These are phyloP conservation scores for Pomatostomus ruficeps DNA, from an alignment of 2,113 vertebrate genomes.

Conservation along the genomic window DNA sequence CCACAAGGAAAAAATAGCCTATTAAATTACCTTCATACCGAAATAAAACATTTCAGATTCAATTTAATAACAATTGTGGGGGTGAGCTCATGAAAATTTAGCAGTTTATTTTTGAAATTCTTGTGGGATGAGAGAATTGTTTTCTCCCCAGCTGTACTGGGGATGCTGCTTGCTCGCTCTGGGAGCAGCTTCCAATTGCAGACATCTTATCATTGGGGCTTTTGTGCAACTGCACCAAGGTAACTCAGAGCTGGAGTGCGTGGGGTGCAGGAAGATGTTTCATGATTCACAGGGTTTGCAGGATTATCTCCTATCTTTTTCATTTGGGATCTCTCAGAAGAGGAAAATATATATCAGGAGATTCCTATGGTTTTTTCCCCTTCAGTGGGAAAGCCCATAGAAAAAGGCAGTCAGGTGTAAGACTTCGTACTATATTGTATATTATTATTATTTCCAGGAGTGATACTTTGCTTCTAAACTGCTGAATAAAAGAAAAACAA, in stretches of 20 bases:
- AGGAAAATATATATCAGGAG: not conserved
- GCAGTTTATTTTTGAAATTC: not conserved
- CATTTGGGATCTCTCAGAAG: not conserved
- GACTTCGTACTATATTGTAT: not conserved
- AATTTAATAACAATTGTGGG: not conserved
- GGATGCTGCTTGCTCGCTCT: not conserved
- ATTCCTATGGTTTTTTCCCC: not conserved
- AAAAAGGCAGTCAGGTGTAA: not conserved
- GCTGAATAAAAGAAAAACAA: constrained; percentile 28
- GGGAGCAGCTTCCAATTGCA: not conserved
- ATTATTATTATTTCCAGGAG: not conserved
- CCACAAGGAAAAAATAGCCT: not conserved
- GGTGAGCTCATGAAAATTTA: not conserved
- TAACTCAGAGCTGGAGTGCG: not conserved
- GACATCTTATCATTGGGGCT: not conserved
- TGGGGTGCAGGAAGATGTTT: not conserved
- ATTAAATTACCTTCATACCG: not conserved
- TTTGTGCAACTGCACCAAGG: not conserved
- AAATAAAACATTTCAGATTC: not conserved
- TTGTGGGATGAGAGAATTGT: not conserved
- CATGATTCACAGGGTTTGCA: not conserved
- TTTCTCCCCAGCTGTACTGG: not conserved
- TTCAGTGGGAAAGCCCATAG: not conserved
- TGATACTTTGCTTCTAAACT: not conserved
- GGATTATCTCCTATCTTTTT: not conserved